Base-by-base conservation (phyloP, 2,888 invertebrate species). In the Blastobasis adustella region DNA sequence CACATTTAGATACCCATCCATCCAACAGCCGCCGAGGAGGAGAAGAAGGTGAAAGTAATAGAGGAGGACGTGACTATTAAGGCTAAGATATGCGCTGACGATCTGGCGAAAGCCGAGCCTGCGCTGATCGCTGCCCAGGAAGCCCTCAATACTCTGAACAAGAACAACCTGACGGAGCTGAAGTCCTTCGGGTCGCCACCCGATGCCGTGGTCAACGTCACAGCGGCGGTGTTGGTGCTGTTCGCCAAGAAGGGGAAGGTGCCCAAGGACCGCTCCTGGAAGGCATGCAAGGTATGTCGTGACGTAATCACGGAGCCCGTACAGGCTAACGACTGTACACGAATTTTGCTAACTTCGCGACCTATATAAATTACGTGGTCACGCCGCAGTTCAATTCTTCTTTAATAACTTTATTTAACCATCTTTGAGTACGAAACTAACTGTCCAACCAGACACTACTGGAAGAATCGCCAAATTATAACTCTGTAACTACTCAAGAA, bases 161-260 rank as follows among this genome's bases (percentile, higher is more conserved):
- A 98, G 87, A 94, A 93, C 69, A 98, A 98, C 76, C 82, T 98
- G 59, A 98, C 98, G 0, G 98, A 98, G 82, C 80, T 98, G 71
- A 98, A 98, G 75, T 96, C 98, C 0, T 98, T 98, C 76, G 96
- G 96, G 0, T 92, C 96, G 5, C 98, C 98, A 5, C 96, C 97
- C 0, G 92, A 93, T 45, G 96, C 96, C 50, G 98, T 98, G 0
- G 93, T 95, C 0, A 94, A 92, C 64, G 97, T 98, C 0, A 92
- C 93, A 6, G 94, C 95, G 1, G 97, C 97, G 6, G 97, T 98
- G 4, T 90, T 97, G 61, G 95, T 97, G 4, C 84, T 98, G n/a
- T 93, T 97, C 65, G 90, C 95, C 0, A 91, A 91, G 54, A 94
- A 92, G 71, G 96, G 95, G 4, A 96, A 96, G 80, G 90, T 98